These are phyloP conservation scores for Ectropis crepuscularia DNA, from an alignment of 2,888 invertebrate species.

Conservation along the genomic window DNA sequence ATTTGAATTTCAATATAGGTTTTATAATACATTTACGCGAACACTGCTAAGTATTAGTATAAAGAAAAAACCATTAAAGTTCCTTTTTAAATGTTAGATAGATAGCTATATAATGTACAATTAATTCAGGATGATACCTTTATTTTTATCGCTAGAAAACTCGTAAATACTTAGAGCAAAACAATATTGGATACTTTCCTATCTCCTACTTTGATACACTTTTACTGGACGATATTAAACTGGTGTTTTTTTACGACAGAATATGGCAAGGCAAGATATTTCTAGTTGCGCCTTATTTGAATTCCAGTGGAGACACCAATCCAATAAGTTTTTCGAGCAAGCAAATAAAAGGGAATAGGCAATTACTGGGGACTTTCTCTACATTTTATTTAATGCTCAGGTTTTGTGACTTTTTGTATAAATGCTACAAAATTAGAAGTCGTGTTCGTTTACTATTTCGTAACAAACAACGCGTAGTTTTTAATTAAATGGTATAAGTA, in stretches of 20 bases:
- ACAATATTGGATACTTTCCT: background rate
- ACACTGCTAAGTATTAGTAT: too few relatives aligned
- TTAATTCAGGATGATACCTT: constrained; percentile 2
- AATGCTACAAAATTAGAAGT: constrained; percentile 25
- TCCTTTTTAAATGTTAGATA: too few relatives aligned
- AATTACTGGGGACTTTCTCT: constrained; percentile 39
- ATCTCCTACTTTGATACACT: constrained; percentile 1
- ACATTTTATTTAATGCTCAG: constrained; percentile 36
- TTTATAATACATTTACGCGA: too few relatives aligned
- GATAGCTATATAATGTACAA: background rate
- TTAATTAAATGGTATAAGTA: background rate
- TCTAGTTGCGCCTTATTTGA: constrained; percentile 41
- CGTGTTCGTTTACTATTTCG: constrained; percentile 28
- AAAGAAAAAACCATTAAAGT: too few relatives aligned
- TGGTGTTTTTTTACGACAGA: constrained; percentile 21
- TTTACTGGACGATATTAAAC: constrained; percentile 4
- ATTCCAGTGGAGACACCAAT: constrained; percentile 41
- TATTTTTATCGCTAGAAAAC: background rate
- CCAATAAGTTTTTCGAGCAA: constrained; percentile 42
- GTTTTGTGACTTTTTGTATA: constrained; percentile 30
- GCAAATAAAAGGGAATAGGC: constrained; percentile 43
- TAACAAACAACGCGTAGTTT: constrained; percentile 8
- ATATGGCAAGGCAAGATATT: constrained; percentile 34
- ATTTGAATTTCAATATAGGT: too few relatives aligned
- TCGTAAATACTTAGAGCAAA: background rate